A percentile compares a stretch with the other conserved stretches of the same genome.
Evolutionary conservation across 1,140 invertebrate species (phyloP).

Genomic region (Carcinoscorpius rotundicauda): DNA sequence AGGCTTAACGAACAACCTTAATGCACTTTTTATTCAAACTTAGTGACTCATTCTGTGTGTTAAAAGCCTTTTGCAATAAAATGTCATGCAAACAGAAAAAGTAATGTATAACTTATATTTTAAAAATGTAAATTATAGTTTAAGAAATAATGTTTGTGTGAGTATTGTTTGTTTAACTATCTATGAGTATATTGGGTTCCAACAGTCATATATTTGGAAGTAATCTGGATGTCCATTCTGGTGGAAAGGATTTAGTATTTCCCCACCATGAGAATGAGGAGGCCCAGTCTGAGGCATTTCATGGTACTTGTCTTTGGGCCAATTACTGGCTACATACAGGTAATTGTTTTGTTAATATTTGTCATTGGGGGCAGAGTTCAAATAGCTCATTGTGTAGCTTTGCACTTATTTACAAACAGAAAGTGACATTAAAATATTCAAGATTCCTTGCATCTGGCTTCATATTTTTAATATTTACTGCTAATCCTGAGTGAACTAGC

Average conservation of each 20-base stretch:
- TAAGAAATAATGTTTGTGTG: too few relatives aligned
- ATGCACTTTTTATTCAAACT: too few relatives aligned
- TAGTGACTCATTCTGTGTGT: too few relatives aligned
- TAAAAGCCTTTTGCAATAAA: too few relatives aligned
- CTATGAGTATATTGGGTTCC: conserved; percentile 22
- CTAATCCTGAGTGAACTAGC: too few relatives aligned
- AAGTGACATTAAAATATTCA: conserved; percentile 7
- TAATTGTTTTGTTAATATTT: conserved; percentile 17
- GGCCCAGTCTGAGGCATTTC: conserved; percentile 71
- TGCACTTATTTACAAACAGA: neutral
- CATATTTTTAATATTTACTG: too few relatives aligned
- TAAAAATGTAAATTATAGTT: neutral
- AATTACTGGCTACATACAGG: conserved; percentile 88
- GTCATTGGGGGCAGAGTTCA: neutral
- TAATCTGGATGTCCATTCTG: conserved; percentile 75
- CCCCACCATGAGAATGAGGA: conserved; percentile 98
- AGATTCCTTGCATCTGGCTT: neutral
- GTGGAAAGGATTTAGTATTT: conserved; percentile 76
- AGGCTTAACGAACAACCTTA: too few relatives aligned
- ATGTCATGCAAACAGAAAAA: too few relatives aligned
- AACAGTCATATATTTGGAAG: conserved; percentile 49
- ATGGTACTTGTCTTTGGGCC: conserved; percentile 59
- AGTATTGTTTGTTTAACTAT: neutral
- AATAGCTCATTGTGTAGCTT: too few relatives aligned
- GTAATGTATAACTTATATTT: neutral